Conservation (phyloP, 2,113 vertebrate species). For the Oxyruncus cristatus region DNA sequence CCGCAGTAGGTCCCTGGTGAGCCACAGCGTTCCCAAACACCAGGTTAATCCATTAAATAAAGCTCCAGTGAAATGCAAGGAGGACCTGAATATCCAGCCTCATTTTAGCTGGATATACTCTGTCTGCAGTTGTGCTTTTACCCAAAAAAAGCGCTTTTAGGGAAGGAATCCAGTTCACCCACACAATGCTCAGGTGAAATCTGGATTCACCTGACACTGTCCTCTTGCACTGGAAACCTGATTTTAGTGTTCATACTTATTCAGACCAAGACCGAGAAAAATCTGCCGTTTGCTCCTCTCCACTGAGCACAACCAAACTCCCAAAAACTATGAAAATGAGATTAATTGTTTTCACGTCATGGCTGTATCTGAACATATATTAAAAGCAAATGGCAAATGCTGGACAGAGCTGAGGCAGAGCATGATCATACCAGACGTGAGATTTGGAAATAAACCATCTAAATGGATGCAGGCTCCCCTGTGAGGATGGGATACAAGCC, state of each 20-base stretch:
- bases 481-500: background rate
- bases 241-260: background rate
- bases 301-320: background rate
- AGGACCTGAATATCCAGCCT: background rate
- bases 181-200: background rate
- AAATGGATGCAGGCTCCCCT: background rate
- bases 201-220: background rate
- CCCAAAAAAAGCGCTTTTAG: background rate
- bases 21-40: background rate
- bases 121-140: background rate
- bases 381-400: background rate
- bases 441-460: background rate
- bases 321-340: background rate
- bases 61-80: background rate
- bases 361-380: background rate
- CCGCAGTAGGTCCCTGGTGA: background rate
- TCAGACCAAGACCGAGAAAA: background rate
- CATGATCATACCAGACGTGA: background rate
- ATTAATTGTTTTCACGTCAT: background rate
- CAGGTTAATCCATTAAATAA: background rate
- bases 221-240: background rate
- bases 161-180: background rate
- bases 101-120: background rate
- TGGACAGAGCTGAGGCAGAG: background rate
- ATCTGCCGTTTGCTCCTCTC: background rate